Evolutionary conservation across 2,797 vertebrate genomes (phyloP), one percentile per base, ranked within the genome.

Genomic region (Dicrostonyx torquatus): DNA sequence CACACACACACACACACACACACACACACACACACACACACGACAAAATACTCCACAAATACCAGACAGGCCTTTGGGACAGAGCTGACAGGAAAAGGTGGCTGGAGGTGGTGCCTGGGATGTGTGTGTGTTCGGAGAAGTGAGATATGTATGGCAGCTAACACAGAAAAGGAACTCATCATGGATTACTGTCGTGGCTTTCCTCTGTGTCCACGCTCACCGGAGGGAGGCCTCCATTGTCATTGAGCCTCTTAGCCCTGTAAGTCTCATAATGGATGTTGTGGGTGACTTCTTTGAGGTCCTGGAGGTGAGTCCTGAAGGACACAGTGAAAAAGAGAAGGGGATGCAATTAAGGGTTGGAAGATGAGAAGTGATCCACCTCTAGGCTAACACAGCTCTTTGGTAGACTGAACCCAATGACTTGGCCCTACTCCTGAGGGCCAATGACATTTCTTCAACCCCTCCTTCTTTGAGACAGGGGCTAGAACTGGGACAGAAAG

Each of bases 251-350:
- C 97, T 99, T 99, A 98, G 99, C 99, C 95, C 99, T 99, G 97
- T 99, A 99, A 34, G 99, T 99, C 98, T 99, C 99, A 34, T 99
- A 99, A 97, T 99, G 99, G 98, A 99, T 99, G 98, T 99, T 99
- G 97, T 99, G 99, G 34, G 99, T 99, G 96, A 99, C 99, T 98
- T 99, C 99, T 97, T 99, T 99, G 96, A 99, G 98, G 98, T 99
- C 99, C 98, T 99, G 99, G 89, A 99, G 99, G 98, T 99, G 99
- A 93, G 99, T 99, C 98, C 99, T 99, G 97, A 89, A 78, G 91
- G 94, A 66, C 13, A 85, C 0, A 94, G 43, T 45, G 29, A 80
- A 50, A 87, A 64, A 87, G 64, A 88, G 72, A 89, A 15, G 73
- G 5, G 29, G 34, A 48, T 45, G 18, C 3, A 9, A 55, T 94